Percentiles rank a stretch among this genome's conserved stretches.
Evolutionary conservation across 2,888 invertebrate genomes (phyloP).

Genomic region (Sceliomorpha sp.): DNA sequence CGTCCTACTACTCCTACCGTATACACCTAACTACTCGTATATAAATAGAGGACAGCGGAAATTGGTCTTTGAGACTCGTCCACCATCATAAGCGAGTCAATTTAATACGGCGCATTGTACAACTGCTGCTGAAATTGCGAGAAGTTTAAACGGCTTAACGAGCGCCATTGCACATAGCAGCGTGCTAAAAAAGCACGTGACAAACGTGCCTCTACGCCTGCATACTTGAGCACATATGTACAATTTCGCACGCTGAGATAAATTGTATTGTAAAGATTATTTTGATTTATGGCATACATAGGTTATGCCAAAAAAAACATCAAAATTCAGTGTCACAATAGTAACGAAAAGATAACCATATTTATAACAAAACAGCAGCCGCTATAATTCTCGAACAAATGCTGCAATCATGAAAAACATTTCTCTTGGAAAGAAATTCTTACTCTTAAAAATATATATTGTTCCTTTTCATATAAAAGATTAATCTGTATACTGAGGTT

Average conservation of each 20-base stretch:
- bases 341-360: too few relatives aligned
- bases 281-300: too few relatives aligned
- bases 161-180: conserved; percentile 11
- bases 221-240: too few relatives aligned
- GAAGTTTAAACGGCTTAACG: conserved; percentile 38
- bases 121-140: conserved; percentile 54
- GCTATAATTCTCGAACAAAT: too few relatives aligned
- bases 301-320: not conserved
- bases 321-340: too few relatives aligned
- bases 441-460: too few relatives aligned
- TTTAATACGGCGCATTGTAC: conserved; percentile 52
- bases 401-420: too few relatives aligned
- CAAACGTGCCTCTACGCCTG: too few relatives aligned
- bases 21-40: conserved; percentile 76
- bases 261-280: not conserved
- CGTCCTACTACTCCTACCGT: conserved; percentile 68
- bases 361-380: too few relatives aligned
- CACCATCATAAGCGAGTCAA: conserved; percentile 54
- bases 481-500: too few relatives aligned
- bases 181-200: conserved; percentile 13
- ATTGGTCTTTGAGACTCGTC: conserved; percentile 76
- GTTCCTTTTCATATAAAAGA: too few relatives aligned
- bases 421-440: too few relatives aligned
- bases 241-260: not conserved
- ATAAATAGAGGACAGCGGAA: conserved; percentile 77